Conservation (phyloP, 2,888 invertebrate species). For the Stegana nigrithorax region DNA sequence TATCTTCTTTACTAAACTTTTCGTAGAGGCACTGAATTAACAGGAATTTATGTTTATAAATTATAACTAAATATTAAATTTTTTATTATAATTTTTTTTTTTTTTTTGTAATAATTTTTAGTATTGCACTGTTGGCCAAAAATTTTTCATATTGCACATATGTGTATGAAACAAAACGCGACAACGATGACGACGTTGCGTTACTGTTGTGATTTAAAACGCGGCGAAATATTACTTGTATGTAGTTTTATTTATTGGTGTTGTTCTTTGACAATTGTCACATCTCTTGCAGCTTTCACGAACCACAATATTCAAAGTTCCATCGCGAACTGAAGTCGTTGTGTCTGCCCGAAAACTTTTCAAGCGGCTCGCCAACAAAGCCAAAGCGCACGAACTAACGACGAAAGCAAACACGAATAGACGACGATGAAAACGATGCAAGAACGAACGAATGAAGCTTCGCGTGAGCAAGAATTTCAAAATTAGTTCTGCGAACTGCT, state of each 20-base stretch:
- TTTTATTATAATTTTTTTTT: not conserved
- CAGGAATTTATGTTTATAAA: constrained; percentile 21
- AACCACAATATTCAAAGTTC: constrained; percentile 67
- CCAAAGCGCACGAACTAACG: constrained; percentile 35
- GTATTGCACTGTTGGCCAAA: not conserved
- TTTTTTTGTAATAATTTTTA: not conserved
- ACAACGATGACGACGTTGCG: not conserved
- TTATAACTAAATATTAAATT: constrained; percentile 5
- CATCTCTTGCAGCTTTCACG: constrained; percentile 28
- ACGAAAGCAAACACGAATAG: constrained; percentile 21
- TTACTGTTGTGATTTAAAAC: not conserved
- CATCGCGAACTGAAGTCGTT: constrained; percentile 63
- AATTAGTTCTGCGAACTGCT: no score
- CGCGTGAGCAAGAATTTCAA: no score
- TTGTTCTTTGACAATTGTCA: not conserved
- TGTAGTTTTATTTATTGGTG: not conserved
- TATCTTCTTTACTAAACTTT: constrained; percentile 10
- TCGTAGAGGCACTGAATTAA: constrained; percentile 24
- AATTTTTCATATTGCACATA: not conserved
- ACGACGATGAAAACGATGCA: constrained; percentile 11
- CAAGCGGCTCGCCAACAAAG: constrained; percentile 4
- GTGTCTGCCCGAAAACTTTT: constrained; percentile 26
- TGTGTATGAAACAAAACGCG: not conserved
- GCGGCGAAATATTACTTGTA: not conserved
- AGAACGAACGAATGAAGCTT: constrained; percentile 11